A percentile compares a stretch with the other conserved stretches of the same genome.
Conservation (phyloP, 1,140 invertebrate species). For the Paraescarpia echinospica region DNA sequence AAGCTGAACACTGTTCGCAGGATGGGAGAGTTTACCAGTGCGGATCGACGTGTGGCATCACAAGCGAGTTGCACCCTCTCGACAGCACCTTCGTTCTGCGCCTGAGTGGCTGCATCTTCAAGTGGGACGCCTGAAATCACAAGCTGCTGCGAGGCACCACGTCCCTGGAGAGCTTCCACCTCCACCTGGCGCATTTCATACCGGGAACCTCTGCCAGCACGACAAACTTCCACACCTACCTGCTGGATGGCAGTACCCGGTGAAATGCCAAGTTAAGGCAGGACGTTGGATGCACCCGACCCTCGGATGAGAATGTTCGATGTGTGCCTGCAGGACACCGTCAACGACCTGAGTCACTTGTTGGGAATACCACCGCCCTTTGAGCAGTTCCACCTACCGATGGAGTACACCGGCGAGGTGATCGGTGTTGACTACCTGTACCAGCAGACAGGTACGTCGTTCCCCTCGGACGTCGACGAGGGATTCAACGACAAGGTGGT, state of each 20-base stretch:
- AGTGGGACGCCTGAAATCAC: conserved; percentile 32
- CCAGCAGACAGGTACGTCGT: neutral
- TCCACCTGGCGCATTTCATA: conserved; percentile 34
- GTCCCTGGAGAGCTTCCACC: conserved; percentile 35
- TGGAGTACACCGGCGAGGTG: neutral
- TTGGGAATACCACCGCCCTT: neutral
- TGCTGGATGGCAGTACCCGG: conserved; percentile 32
- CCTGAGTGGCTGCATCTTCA: conserved; percentile 37
- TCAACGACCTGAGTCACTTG: neutral
- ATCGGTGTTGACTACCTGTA: neutral
- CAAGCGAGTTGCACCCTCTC: conserved; percentile 38
- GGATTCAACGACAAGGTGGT: neutral
- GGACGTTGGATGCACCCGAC: conserved; percentile 7
- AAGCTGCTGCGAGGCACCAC: conserved; percentile 32
- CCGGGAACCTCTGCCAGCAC: conserved; percentile 34
- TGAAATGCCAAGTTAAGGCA: conserved; percentile 34
- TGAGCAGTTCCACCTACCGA: neutral
- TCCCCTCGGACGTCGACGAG: neutral
- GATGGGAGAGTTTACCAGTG: conserved; percentile 9
- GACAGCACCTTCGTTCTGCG: conserved; percentile 32
- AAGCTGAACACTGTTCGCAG: neutral
- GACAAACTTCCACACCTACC: conserved; percentile 33
- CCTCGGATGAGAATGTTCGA: neutral
- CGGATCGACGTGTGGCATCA: conserved; percentile 45
- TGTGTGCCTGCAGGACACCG: neutral